These are phyloP conservation scores for Mormyrops boulengeri DNA, from an alignment of 2,797 vertebrate genomes.

Conservation along the genomic window DNA sequence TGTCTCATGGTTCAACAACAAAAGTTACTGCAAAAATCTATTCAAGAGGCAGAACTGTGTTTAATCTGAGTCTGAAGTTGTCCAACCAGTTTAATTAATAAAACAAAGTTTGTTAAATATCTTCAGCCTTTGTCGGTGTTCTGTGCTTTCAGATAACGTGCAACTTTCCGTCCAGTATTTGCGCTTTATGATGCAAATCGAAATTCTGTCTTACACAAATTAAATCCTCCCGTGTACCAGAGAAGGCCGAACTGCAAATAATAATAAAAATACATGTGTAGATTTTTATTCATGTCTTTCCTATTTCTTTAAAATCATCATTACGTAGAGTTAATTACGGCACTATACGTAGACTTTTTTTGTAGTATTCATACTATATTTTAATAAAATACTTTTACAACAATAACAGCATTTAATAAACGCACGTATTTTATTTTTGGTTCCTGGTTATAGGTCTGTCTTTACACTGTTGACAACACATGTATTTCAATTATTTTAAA, in stretches of 20 bases:
- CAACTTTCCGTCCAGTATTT: neutral
- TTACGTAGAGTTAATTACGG: neutral
- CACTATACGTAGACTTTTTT: neutral
- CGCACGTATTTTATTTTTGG: neutral
- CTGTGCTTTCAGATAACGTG: neutral
- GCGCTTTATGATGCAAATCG: neutral
- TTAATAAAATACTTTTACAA: neutral
- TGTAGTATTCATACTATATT: neutral
- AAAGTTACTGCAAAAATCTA: neutral
- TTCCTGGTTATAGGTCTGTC: neutral
- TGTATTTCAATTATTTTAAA: neutral
- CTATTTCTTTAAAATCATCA: neutral
- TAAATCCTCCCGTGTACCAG: neutral
- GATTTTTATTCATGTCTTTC: neutral
- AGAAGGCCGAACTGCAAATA: neutral
- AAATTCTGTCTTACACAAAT: neutral
- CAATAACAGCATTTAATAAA: neutral
- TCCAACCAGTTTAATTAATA: neutral
- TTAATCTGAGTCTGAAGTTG: neutral
- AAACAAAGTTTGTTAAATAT: neutral
- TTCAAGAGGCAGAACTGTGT: neutral
- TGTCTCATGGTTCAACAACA: neutral
- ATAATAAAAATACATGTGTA: neutral
- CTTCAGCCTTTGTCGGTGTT: neutral
- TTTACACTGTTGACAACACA: neutral